Conservation (phyloP, 2,888 invertebrate genomes). For the Tenthredo distinguenda region DNA sequence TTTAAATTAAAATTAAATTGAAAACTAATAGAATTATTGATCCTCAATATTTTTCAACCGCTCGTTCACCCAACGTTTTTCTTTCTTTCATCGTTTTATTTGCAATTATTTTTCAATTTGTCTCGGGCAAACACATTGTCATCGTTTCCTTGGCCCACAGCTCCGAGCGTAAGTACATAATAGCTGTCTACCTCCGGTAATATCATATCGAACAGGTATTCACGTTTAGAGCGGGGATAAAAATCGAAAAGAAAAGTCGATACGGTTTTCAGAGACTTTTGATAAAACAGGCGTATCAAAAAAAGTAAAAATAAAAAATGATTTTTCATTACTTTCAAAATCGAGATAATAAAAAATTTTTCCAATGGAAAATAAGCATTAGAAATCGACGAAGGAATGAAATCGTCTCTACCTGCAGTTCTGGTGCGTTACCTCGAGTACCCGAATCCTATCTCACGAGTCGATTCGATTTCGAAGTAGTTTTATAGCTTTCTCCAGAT, state of each 20-base stretch:
- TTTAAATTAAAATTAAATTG: background rate
- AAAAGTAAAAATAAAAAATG: background rate
- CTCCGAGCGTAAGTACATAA: constrained; percentile 18
- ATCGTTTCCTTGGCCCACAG: constrained; percentile 39
- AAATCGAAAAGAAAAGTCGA: background rate
- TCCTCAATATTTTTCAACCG: background rate
- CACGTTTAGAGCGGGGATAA: background rate
- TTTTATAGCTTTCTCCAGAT: constrained; percentile 25
- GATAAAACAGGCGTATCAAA: background rate
- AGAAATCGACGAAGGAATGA: background rate
- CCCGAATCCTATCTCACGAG: background rate
- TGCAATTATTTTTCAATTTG: background rate
- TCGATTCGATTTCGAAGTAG: background rate
- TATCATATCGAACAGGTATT: background rate
- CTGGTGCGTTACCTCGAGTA: background rate
- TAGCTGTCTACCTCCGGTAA: background rate
- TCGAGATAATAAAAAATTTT: background rate
- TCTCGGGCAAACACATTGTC: background rate
- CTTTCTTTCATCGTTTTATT: background rate
- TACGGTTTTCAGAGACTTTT: too few species aligned
- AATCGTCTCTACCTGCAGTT: background rate
- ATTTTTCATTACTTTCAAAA: too few species aligned
- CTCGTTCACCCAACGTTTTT: background rate
- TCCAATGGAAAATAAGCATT: background rate
- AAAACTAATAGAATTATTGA: background rate